Conservation (phyloP, 2,888 invertebrate genomes). For the Cantharis rufa region DNA sequence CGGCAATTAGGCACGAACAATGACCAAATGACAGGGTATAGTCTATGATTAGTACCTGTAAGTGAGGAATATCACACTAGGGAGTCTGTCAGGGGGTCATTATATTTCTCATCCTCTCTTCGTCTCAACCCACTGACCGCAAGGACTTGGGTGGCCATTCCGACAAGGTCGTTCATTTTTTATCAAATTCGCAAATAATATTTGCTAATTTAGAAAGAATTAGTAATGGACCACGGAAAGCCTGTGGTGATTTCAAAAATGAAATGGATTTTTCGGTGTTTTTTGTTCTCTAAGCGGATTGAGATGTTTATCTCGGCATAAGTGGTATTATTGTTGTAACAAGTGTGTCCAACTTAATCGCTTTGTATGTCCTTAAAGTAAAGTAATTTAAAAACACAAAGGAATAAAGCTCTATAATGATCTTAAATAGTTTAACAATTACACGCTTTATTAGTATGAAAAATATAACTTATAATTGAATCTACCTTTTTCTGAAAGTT, state of each 20-base stretch:
- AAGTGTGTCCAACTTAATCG: slow-evolving; percentile 25
- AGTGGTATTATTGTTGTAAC: slow-evolving; percentile 25
- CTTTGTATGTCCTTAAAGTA: slow-evolving; percentile 19
- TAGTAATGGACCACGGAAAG: slow-evolving; percentile 30
- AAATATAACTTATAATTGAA: slow-evolving; percentile 13
- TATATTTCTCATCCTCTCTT: slow-evolving; percentile 18
- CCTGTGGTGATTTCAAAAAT: slow-evolving; percentile 22
- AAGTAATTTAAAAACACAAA: slow-evolving; percentile 24
- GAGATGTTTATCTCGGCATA: slow-evolving; percentile 26
- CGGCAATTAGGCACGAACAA: slow-evolving; percentile 39
- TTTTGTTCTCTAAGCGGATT: slow-evolving; percentile 28
- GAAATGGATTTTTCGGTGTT: slow-evolving; percentile 25
- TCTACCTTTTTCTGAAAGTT: not conserved
- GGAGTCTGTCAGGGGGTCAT: slow-evolving; percentile 37
- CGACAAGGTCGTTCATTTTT: slow-evolving; percentile 33
- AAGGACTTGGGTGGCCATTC: slow-evolving; percentile 37
- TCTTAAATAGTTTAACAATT: slow-evolving; percentile 16
- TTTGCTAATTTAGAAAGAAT: slow-evolving; percentile 31
- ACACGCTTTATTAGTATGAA: slow-evolving; percentile 21
- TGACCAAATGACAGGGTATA: slow-evolving; percentile 42
- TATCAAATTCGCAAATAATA: slow-evolving; percentile 29
- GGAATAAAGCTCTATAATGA: slow-evolving; percentile 14
- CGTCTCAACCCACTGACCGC: slow-evolving; percentile 28
- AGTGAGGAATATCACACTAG: slow-evolving; percentile 45
- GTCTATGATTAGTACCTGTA: slow-evolving; percentile 39